These are phyloP conservation scores for Carduelis carduelis DNA, from an alignment of 2,797 vertebrate genomes.

Conservation along the genomic window DNA sequence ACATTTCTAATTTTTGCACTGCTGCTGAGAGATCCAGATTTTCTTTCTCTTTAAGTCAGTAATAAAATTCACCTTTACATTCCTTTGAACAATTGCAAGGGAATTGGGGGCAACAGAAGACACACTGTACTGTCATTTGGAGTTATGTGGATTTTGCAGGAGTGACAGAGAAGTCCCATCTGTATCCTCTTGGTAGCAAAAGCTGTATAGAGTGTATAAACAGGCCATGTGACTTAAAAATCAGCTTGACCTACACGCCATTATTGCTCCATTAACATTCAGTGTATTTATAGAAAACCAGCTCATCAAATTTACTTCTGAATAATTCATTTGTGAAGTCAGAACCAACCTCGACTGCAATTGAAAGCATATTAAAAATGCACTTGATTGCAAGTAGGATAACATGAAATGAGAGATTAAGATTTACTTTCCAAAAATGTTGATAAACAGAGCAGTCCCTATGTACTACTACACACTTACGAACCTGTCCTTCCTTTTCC, in stretches of 20 bases:
- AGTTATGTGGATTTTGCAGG: background rate
- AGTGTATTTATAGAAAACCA: background rate
- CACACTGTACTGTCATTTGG: background rate
- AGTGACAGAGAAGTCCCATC: background rate
- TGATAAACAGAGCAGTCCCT: background rate
- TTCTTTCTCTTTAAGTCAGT: background rate
- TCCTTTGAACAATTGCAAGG: background rate
- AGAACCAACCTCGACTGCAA: background rate
- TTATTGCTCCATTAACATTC: background rate
- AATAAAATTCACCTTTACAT: background rate
- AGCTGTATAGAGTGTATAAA: background rate
- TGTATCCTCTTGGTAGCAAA: background rate
- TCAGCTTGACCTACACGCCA: background rate
- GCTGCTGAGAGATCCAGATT: background rate
- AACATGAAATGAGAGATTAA: background rate
- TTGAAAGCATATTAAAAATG: background rate
- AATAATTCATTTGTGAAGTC: conserved; percentile 39
- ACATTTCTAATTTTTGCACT: background rate
- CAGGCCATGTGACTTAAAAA: background rate
- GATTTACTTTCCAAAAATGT: background rate
- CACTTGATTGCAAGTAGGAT: background rate
- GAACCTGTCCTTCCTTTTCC: background rate
- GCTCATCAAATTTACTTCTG: background rate
- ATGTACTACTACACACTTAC: background rate
- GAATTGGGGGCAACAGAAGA: background rate